Base-by-base conservation (phyloP, 2,113 vertebrate species). In the Dicerorhinus sumatrensis region DNA sequence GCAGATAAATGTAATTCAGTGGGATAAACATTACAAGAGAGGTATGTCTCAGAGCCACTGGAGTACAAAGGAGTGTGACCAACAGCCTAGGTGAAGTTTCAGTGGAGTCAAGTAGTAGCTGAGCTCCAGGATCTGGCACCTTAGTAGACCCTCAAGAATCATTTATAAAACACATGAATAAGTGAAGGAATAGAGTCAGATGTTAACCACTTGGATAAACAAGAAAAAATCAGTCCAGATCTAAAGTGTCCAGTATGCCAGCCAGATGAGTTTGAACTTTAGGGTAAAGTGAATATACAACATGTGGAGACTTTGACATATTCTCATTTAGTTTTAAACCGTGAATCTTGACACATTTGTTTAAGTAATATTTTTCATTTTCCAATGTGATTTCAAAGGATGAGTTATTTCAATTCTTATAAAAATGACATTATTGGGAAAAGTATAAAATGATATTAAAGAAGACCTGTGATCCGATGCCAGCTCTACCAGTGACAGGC, bases 351-450 rank as follows among this genome's bases (percentile, higher is more conserved):
- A 89, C 23, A 85, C 29, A 72, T 60, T 90, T 23, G 33, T 33
- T 81, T 87, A 83, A 96, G 31, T 83, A 79, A 60, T 86, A 75
- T 46, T 72, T 88, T 94, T 89, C 76, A 94, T 91, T 88, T 93
- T 85, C 31, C 65, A 76, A 46, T 93, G 62, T 75, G 25, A 77
- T 84, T 88, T 88, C 56, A 91, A 79, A 88, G 36, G 16, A 79
- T 73, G 63, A 91, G 13, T 69, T 46, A 65, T 63, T 91, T 73
- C 11, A 39, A 17, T 67, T 93, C 14, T 84, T 46, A 85, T 5
- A 65, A 31, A 81, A 69, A 9, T 94, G 63, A 93, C 48, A 20
- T 80, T 72, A 70, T 58, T 4, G 16, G 70, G 67, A 4, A 36
- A 90, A 77, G 16, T 80, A 25, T 63, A 39, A 72, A 31, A 79